Evolutionary conservation across 2,113 vertebrate genomes (phyloP).

Genomic region (Caranx ignobilis): DNA sequence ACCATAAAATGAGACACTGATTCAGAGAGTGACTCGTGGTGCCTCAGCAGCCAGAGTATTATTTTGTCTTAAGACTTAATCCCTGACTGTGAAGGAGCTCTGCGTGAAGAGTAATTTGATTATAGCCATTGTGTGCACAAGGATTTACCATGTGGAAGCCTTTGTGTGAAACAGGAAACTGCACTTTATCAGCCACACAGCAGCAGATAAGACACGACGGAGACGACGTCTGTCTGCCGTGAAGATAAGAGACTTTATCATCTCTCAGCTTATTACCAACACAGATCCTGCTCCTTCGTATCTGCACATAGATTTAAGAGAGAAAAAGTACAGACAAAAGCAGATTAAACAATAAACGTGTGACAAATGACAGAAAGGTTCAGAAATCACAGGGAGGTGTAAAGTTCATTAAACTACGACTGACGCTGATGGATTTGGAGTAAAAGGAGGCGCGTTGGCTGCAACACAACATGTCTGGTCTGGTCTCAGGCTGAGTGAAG

Average conservation of each 20-base stretch:
- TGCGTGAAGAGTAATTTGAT: conserved; percentile 62
- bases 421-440: too few relatives aligned
- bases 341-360: neutral
- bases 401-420: too few relatives aligned
- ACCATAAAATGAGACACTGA: conserved; percentile 9
- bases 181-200: conserved; percentile 38
- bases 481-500: too few relatives aligned
- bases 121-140: conserved; percentile 48
- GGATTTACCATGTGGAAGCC: conserved; percentile 43
- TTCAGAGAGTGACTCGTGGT: conserved; percentile 35
- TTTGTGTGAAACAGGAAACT: conserved; percentile 41
- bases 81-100: conserved; percentile 56
- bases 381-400: neutral
- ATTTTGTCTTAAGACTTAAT: conserved; percentile 61
- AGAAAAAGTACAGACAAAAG: neutral
- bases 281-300: neutral
- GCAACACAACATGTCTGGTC: too few relatives aligned
- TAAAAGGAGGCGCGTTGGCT: neutral
- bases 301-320: neutral
- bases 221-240: conserved; percentile 14
- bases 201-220: conserved; percentile 33
- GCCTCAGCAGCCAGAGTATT: conserved; percentile 34
- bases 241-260: conserved; percentile 44
- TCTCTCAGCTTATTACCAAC: conserved; percentile 19
- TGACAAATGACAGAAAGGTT: neutral